phyloP scores from a whole-genome alignment of 1,140 invertebrate species.

The Drosophila santomea region DNA sequence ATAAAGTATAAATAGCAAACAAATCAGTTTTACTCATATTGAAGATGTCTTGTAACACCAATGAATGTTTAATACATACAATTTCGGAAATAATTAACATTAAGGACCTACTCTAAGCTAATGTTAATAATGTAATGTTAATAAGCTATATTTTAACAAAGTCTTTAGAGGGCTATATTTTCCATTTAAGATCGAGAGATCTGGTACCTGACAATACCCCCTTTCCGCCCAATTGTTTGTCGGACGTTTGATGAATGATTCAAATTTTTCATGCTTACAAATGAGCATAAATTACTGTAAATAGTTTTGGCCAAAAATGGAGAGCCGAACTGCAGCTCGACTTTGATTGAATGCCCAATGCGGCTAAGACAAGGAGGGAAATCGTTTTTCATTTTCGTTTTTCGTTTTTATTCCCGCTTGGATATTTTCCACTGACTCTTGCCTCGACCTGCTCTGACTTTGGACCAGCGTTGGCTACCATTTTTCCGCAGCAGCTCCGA shows the following conservation, averaged over 20 bases:
- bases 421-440: slow-evolving; percentile 18
- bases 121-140: too few species aligned
- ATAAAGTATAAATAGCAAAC: too few species aligned
- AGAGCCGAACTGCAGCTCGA: slow-evolving; percentile 38
- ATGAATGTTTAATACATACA: too few species aligned
- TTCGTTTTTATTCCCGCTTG: slow-evolving; percentile 19
- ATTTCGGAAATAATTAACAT: too few species aligned
- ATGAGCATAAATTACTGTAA: slow-evolving; percentile 78
- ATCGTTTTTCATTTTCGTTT: slow-evolving; percentile 40
- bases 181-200: slow-evolving; percentile 37
- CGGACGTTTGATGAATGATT: slow-evolving; percentile 62
- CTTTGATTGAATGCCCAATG: slow-evolving; percentile 73
- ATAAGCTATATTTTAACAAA: background rate
- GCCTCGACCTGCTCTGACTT: slow-evolving; percentile 13
- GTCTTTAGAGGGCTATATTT: slow-evolving; percentile 13
- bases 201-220: slow-evolving; percentile 23
- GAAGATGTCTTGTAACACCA: too few species aligned
- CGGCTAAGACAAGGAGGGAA: slow-evolving; percentile 25
- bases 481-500: slow-evolving; percentile 21
- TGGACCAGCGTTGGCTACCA: slow-evolving; percentile 30
- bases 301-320: slow-evolving; percentile 67
- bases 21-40: too few species aligned
- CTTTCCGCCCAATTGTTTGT: background rate
- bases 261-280: slow-evolving; percentile 82
- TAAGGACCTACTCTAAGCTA: too few species aligned